A percentile compares a stretch with the other conserved stretches of the same genome.
Conservation (phyloP, 1,140 invertebrate genomes). For the Galleria mellonella region DNA sequence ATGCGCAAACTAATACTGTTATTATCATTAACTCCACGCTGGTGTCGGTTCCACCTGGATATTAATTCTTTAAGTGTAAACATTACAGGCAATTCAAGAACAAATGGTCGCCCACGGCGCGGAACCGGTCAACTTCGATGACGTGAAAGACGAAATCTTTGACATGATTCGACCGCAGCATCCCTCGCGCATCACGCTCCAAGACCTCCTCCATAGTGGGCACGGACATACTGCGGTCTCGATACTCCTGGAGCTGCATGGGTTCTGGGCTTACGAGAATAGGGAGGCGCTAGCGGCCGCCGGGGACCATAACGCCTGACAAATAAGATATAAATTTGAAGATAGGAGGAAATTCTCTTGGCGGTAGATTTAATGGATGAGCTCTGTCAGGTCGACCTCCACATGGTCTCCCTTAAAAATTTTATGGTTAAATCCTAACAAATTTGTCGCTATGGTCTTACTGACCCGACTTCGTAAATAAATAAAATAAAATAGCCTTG, state of each 20-base stretch:
- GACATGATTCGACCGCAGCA: slow-evolving; percentile 96
- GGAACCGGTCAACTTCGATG: slow-evolving; percentile 91
- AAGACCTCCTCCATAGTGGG: slow-evolving; percentile 89
- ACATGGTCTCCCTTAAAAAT: too few relatives aligned
- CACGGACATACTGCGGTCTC: slow-evolving; percentile 95
- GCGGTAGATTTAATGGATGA: too few relatives aligned
- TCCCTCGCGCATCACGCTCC: slow-evolving; percentile 89
- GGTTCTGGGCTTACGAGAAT: slow-evolving; percentile 97
- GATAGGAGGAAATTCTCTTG: too few relatives aligned
- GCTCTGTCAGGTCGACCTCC: too few relatives aligned
- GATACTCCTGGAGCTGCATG: slow-evolving; percentile 96
- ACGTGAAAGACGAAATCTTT: slow-evolving; percentile 98
- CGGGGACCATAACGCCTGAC: slow-evolving; percentile 49
- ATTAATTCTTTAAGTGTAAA: background rate
- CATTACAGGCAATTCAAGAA: slow-evolving; percentile 87
- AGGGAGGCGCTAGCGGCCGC: slow-evolving; percentile 85
- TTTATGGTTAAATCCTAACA: too few relatives aligned
- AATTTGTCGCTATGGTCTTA: too few relatives aligned
- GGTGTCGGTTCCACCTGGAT: too few relatives aligned
- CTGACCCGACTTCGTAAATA: too few relatives aligned
- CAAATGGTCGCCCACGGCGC: slow-evolving; percentile 90
- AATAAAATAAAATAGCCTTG: too few relatives aligned
- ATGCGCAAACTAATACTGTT: too few relatives aligned
- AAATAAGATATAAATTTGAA: too few relatives aligned
- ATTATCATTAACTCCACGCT: too few relatives aligned